Conservation (phyloP, 2,888 invertebrate genomes). For the Conops quadrifasciatus region DNA sequence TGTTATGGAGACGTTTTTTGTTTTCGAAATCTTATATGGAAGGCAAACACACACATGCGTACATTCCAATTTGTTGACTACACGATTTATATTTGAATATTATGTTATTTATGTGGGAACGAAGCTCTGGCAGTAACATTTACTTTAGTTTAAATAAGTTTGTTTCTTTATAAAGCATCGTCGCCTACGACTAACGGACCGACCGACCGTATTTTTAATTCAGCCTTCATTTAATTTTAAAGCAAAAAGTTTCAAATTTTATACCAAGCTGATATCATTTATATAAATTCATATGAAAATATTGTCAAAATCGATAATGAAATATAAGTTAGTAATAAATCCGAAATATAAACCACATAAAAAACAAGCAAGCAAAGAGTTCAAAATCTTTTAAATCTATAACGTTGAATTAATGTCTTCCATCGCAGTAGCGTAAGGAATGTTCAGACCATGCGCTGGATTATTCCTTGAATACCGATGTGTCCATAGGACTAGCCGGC, state of each 20-base stretch:
- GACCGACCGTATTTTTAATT: background rate
- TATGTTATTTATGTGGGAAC: background rate
- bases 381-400: background rate
- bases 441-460: background rate
- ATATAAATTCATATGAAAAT: background rate
- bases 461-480: slow-evolving; percentile 72
- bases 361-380: slow-evolving; percentile 2
- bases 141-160: background rate
- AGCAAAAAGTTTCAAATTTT: slow-evolving; percentile 11
- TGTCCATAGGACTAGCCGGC: slow-evolving; percentile 81
- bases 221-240: slow-evolving; percentile 2
- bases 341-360: background rate
- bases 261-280: slow-evolving; percentile 21
- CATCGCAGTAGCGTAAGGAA: background rate
- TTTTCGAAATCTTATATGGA: no score
- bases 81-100: slow-evolving; percentile 6
- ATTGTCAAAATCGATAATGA: slow-evolving; percentile 16
- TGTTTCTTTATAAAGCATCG: no score
- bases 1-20: no score
- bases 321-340: slow-evolving; percentile 9
- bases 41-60: no score
- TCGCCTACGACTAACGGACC: no score
- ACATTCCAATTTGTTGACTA: background rate
- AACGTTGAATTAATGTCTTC: background rate
- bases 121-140: slow-evolving; percentile 5